Percentiles rank a stretch among this genome's conserved stretches.
Evolutionary conservation across 2,797 vertebrate species (phyloP).

Genomic region (Micropoecilia bifurca): DNA sequence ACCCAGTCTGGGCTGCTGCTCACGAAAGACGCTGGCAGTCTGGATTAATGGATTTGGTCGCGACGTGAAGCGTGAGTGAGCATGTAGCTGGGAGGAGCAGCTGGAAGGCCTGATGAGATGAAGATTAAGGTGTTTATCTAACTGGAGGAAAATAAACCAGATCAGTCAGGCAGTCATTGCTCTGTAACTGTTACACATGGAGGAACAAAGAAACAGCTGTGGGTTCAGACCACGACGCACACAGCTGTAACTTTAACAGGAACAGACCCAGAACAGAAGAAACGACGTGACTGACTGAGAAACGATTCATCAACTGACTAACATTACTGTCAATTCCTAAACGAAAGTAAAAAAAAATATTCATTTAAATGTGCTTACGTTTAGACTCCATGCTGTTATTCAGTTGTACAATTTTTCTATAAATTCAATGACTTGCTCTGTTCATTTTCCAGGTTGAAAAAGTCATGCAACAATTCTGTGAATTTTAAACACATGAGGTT

Average conservation of each 20-base stretch:
- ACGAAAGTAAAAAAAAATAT: background rate
- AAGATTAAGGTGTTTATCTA: constrained; percentile 29
- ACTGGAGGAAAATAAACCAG: constrained; percentile 23
- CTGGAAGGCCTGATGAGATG: constrained; percentile 12
- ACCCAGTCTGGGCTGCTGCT: constrained; percentile 25
- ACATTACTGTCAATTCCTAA: background rate
- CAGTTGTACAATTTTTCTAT: background rate
- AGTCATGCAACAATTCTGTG: background rate
- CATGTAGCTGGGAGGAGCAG: constrained; percentile 6
- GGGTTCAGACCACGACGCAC: background rate
- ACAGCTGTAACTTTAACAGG: background rate
- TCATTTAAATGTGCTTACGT: background rate
- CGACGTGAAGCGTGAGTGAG: background rate
- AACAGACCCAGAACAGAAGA: background rate
- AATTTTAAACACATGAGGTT: background rate
- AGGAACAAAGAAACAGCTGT: constrained; percentile 23
- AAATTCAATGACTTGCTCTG: background rate
- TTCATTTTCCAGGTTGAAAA: background rate
- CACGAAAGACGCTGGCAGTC: constrained; percentile 10
- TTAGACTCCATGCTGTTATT: background rate
- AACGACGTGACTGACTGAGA: background rate
- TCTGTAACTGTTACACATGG: constrained; percentile 11
- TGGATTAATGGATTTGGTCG: constrained; percentile 6
- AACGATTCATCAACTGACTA: background rate
- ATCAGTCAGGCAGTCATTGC: constrained; percentile 26